Evolutionary conservation across 2,113 vertebrate genomes (phyloP).

Genomic region (Rousettus leschenaultii): DNA sequence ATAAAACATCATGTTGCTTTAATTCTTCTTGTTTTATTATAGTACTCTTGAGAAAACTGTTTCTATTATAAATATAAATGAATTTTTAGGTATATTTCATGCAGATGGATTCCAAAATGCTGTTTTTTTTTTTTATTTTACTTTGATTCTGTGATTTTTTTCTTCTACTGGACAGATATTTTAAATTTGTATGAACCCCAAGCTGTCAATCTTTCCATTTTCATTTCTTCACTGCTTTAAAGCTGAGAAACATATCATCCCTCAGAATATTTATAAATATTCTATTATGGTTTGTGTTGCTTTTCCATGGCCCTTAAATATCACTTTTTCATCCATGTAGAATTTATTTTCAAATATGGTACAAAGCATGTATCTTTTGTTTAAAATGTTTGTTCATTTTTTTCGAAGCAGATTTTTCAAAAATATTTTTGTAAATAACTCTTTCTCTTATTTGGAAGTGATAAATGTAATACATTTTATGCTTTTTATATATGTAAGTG

Average conservation of each 20-base stretch:
- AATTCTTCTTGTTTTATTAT: slow-evolving; percentile 7
- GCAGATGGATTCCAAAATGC: neutral
- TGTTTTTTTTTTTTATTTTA: neutral
- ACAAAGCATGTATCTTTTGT: neutral
- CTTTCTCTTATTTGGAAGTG: neutral
- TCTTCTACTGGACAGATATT: slow-evolving; percentile 10
- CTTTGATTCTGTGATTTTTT: neutral
- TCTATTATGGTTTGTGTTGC: neutral
- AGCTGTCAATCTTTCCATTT: slow-evolving; percentile 39
- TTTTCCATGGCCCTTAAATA: neutral
- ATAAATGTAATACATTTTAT: neutral
- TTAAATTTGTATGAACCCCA: slow-evolving; percentile 38
- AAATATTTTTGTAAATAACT: slow-evolving; percentile 17
- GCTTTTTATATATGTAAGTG: neutral
- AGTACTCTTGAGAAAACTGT: slow-evolving; percentile 10
- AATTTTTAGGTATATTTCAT: neutral
- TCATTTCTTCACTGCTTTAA: slow-evolving; percentile 56
- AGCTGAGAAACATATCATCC: neutral
- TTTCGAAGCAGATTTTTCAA: neutral
- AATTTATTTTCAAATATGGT: slow-evolving; percentile 5
- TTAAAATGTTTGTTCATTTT: neutral
- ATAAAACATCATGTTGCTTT: neutral
- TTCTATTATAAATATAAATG: slow-evolving; percentile 31
- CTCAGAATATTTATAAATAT: slow-evolving; percentile 33
- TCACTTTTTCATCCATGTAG: neutral